Base-by-base conservation (phyloP, 2,113 vertebrate species). In the Collichthys lucidus region DNA sequence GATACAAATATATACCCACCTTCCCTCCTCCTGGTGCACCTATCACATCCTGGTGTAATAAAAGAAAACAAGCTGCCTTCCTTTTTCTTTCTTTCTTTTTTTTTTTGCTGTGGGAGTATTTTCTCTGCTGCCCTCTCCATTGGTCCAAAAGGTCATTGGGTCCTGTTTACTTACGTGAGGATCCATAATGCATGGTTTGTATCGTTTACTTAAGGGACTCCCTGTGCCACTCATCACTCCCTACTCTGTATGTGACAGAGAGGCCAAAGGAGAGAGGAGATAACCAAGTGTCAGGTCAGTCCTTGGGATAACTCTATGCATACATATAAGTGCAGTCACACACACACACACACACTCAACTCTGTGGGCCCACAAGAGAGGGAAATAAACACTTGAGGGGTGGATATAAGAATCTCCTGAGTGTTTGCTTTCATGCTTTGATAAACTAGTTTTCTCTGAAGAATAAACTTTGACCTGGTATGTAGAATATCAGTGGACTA, bases 101-200 rank as follows among this genome's bases (percentile, higher is more conserved):
- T 69, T 74, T 64, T 84, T 20, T 17, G 14, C 60, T 79, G 40
- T 66, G 83, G 47, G 67, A 77, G 46, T 85, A 85, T 40, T 84
- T 86, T 61, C 42, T 78, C 75, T 73, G 55, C 73, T 74, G 64
- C 68, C 67, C 56, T 69, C 75, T 79, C 70, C 55, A 49, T 55
- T 65, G 77, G 77, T 78, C 83, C 52, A 71, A 84, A 87, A 90
- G 92, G 92, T 94, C 90, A 91, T 3, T 40, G 80, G 85, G 84
- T 93, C 80, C 72, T 88, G 83, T 93, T 94, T 93, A 92, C 89
- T 67, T 86, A 82, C 82, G 88, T 89, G 89, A 78, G 65, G 68
- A 90, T 89, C 81, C 90, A 93, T 91, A 92, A 93, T 92, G 92
- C 87, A 92, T 92, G 79, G 70, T 64, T 81, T 74, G 68, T 86